Conservation (phyloP, 1,140 invertebrate genomes). For the Papilio helenus region DNA sequence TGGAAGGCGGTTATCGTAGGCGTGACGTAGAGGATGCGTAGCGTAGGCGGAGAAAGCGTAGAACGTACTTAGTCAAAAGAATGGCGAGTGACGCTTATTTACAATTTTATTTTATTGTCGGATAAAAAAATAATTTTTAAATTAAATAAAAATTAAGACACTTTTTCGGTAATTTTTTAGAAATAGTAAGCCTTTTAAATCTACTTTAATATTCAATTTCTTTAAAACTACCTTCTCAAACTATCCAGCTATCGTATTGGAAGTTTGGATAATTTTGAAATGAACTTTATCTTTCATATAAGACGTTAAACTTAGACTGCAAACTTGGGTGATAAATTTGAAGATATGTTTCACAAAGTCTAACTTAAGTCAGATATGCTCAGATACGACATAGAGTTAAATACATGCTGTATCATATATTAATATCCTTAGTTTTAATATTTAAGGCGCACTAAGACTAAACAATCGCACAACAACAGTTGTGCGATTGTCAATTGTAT, state of each 20-base stretch:
- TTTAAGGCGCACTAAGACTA: no score
- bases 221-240: background rate
- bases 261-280: background rate
- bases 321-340: slow-evolving; percentile 10
- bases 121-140: no score
- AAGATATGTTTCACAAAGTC: slow-evolving; percentile 3
- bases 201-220: background rate
- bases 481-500: no score
- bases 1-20: background rate
- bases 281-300: background rate
- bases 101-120: background rate
- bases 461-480: no score
- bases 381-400: background rate
- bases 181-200: background rate
- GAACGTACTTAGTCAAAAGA: background rate
- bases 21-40: background rate
- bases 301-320: background rate
- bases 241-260: background rate
- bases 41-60: background rate
- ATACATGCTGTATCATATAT: no score
- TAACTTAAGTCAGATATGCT: background rate
- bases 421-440: no score
- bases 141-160: no score
- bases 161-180: background rate
- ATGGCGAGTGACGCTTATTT: background rate